Base-by-base conservation (phyloP, 2,888 invertebrate species). In the Carabus problematicus region DNA sequence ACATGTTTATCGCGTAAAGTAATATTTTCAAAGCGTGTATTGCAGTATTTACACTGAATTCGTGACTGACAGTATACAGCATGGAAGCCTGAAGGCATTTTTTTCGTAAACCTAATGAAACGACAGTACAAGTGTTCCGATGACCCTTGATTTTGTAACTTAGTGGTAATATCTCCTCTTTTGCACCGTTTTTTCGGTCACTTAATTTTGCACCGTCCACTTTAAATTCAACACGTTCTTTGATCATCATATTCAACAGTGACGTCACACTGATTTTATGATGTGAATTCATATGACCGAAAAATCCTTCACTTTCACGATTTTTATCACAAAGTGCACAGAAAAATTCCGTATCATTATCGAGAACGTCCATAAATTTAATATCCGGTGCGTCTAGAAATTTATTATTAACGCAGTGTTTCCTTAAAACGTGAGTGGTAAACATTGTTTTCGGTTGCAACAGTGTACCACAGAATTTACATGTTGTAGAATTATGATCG, bases 381-480 rank as follows among this genome's bases (percentile, higher is more conserved):
- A 11, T 8, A 8, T 19, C 19, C 2, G 41, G 47, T 12, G 8
- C 0, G 14, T 59, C 66, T 8, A 66, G 41, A 43, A 41, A 67
- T 60, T 60, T 52, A n/a, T 7, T 9, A n/a, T 52, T 8, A 8
- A 67, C 52, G 4, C n/a, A 42, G 41, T 67, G 67, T 42, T 67
- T 67, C 19, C 52, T 41, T 7, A 29, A 12, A 42, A 67, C 12
- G 54, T 67, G 67, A n/a, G 19, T 19, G 8, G 9, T 12, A 39
- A 45, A 42, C 52, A 67, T 52, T 41, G 14, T 41, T 56, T 55
- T 55, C 4, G 69, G 69, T 56, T 62, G 54, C 8, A 69, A 19
- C 40, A 69, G 16, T 16, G 55, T 55, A 1, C 69, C 69, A 19
- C 69, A 69, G 56, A 62, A 69, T 45, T 42, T 52, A 56, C 69